Percentiles rank a stretch among this genome's conserved stretches.
Evolutionary conservation across 2,888 invertebrate genomes (phyloP).

Genomic region (Xanthia togata): DNA sequence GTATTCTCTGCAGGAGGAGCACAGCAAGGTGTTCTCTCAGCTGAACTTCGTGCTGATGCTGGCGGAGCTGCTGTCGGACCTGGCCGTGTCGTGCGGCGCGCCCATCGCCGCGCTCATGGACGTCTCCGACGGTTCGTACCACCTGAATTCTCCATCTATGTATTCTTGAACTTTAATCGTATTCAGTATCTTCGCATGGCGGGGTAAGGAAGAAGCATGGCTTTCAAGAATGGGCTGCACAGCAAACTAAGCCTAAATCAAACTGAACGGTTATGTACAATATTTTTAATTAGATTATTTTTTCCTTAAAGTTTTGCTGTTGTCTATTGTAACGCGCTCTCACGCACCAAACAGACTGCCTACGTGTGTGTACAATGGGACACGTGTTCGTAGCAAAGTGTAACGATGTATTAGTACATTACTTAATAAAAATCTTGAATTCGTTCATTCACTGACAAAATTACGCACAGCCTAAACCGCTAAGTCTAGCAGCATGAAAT

Average conservation of each 20-base stretch:
- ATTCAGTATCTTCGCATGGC: not conserved
- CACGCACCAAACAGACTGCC: too few species aligned
- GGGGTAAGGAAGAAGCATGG: not conserved
- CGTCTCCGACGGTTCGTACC: constrained; percentile 80
- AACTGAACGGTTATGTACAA: not conserved
- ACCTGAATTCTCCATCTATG: not conserved
- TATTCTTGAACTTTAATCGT: not conserved
- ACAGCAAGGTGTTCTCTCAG: constrained; percentile 99
- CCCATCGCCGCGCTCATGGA: constrained; percentile 93
- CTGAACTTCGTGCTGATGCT: constrained; percentile 98
- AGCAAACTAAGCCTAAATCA: not conserved
- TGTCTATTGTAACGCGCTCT: too few species aligned
- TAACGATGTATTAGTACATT: too few species aligned
- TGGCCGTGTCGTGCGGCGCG: constrained; percentile 95
- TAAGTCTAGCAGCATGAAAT: too few species aligned
- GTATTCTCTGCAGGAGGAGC: constrained; percentile 93
- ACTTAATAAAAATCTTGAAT: too few species aligned
- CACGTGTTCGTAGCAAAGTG: too few species aligned
- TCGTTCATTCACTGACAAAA: too few species aligned
- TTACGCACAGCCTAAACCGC: too few species aligned
- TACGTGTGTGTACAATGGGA: too few species aligned
- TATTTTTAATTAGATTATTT: too few species aligned
- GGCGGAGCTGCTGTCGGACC: constrained; percentile 98
- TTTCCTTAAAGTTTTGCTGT: too few species aligned
- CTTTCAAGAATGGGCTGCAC: not conserved